phyloP scores from a whole-genome alignment of 2,113 vertebrate species.

The Saccopteryx bilineata region DNA sequence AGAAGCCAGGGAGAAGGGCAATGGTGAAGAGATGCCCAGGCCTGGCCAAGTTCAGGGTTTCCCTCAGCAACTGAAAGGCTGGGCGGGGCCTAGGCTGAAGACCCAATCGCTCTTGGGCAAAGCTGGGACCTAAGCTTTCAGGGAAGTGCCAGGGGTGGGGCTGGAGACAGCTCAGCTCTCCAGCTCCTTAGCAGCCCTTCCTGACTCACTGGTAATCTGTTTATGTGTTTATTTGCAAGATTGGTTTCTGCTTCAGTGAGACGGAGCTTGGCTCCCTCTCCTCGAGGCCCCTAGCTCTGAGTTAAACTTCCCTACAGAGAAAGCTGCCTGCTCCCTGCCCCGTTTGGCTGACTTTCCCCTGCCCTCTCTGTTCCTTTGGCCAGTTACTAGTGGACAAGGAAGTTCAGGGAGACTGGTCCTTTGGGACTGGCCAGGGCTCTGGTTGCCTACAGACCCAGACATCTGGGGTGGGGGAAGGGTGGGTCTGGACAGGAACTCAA shows the following conservation, averaged over 20 bases:
- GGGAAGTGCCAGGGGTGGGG: slow-evolving; percentile 43
- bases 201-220: slow-evolving; percentile 68
- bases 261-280: slow-evolving; percentile 44
- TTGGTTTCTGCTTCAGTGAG: slow-evolving; percentile 66
- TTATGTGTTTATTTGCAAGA: slow-evolving; percentile 75
- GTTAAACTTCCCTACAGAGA: not conserved
- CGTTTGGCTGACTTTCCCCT: slow-evolving; percentile 64
- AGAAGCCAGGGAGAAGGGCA: slow-evolving; percentile 56
- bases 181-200: slow-evolving; percentile 53
- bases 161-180: slow-evolving; percentile 31
- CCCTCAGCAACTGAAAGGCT: slow-evolving; percentile 11
- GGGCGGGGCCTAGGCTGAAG: not conserved
- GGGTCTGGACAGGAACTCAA: slow-evolving; percentile 57
- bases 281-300: slow-evolving; percentile 20
- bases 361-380: slow-evolving; percentile 55
- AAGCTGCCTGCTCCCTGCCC: slow-evolving; percentile 4
- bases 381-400: not conserved
- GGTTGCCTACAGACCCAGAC: slow-evolving; percentile 57
- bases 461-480: slow-evolving; percentile 63
- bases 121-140: slow-evolving; percentile 15
- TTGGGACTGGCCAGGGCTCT: slow-evolving; percentile 32
- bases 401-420: slow-evolving; percentile 23
- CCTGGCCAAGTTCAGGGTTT: slow-evolving; percentile 7
- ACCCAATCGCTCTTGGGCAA: slow-evolving; percentile 29
- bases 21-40: slow-evolving; percentile 1